A percentile compares a stretch with the other conserved stretches of the same genome.
Evolutionary conservation across 2,113 vertebrate species (phyloP).

Genomic region (Speoplatyrhinus poulsoni): DNA sequence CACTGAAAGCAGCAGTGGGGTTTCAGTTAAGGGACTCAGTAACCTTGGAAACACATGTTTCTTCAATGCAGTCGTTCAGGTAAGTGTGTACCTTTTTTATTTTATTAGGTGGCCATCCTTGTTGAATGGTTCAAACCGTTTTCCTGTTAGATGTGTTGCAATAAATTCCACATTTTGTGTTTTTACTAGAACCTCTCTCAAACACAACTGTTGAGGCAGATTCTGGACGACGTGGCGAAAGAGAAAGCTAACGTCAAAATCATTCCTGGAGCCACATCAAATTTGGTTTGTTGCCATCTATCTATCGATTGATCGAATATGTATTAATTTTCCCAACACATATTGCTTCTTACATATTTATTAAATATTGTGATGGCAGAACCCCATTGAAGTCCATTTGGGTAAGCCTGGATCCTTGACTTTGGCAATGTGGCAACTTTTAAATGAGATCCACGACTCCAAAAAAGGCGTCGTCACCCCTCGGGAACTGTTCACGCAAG

Average conservation of each 20-base stretch:
- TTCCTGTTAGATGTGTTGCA: background rate
- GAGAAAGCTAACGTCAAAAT: constrained; percentile 78
- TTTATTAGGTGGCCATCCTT: background rate
- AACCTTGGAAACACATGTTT: constrained; percentile 98
- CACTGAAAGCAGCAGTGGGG: constrained; percentile 43
- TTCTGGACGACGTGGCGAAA: constrained; percentile 82
- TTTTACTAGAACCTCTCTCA: constrained; percentile 89
- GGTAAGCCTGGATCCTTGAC: constrained; percentile 88
- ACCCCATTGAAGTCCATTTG: constrained; percentile 81
- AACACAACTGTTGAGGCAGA: constrained; percentile 84
- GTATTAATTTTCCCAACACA: background rate
- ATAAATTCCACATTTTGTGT: background rate
- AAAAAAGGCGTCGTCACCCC: constrained; percentile 87
- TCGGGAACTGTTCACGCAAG: constrained; percentile 91
- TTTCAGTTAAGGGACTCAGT: constrained; percentile 89
- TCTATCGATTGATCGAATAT: background rate
- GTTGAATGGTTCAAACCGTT: background rate
- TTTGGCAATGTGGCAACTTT: constrained; percentile 87
- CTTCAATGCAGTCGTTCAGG: constrained; percentile 97
- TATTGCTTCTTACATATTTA: background rate
- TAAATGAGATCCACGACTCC: constrained; percentile 89
- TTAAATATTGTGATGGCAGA: constrained; percentile 68
- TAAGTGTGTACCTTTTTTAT: constrained; percentile 45
- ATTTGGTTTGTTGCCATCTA: constrained; percentile 59
- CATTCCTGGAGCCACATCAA: constrained; percentile 64